These are phyloP conservation scores for Cancer borealis DNA, from an alignment of 2,888 invertebrate species.

Conservation along the genomic window DNA sequence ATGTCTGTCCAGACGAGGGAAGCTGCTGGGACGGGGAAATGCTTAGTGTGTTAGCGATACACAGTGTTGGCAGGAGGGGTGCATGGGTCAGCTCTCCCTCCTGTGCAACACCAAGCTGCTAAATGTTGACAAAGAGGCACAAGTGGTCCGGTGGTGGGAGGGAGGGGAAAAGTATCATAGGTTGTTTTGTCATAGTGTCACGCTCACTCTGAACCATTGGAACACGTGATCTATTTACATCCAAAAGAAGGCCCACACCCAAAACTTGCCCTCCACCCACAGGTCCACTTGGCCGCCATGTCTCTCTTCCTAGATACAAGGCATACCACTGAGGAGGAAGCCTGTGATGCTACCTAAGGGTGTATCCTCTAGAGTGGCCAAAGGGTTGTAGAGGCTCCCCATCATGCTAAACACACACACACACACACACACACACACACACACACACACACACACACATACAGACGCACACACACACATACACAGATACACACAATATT, in stretches of 20 bases:
- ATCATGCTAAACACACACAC: background rate
- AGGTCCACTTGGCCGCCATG: background rate
- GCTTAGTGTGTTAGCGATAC: slow-evolving; percentile 31
- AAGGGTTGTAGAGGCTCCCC: background rate
- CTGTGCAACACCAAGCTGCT: background rate
- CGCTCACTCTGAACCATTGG: background rate
- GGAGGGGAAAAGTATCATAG: background rate
- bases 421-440: background rate
- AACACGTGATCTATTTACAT: background rate
- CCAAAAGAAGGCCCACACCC: background rate
- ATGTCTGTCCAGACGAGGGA: background rate
- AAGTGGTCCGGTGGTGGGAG: background rate
- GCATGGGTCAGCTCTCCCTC: background rate
- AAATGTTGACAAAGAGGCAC: background rate
- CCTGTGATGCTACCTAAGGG: background rate
- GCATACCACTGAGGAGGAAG: background rate
- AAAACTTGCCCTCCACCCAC: background rate
- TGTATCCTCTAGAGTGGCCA: background rate
- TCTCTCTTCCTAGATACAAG: background rate
- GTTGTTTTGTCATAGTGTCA: background rate
- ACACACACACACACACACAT: too few species aligned
- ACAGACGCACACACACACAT: too few species aligned
- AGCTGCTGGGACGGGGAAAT: background rate
- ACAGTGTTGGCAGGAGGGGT: slow-evolving; percentile 15
- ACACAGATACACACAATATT: too few species aligned